Percentiles rank a stretch among this genome's conserved stretches.
These are phyloP conservation scores for Drosophila planitibia DNA, from an alignment of 2,888 invertebrate species.

Conservation along the genomic window DNA sequence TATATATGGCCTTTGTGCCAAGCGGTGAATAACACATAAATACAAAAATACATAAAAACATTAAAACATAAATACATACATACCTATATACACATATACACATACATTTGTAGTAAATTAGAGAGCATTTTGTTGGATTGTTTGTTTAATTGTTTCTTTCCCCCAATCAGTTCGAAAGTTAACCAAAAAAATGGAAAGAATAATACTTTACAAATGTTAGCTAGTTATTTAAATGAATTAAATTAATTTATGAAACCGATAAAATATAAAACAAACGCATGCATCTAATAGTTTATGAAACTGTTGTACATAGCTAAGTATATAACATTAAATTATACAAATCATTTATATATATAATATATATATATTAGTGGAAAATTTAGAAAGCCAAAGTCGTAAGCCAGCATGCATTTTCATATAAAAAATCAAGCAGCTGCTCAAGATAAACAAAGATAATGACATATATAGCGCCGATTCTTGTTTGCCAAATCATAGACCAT, in stretches of 20 bases:
- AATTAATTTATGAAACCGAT: conserved; percentile 57
- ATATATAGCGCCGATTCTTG: conserved; percentile 48
- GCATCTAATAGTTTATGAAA: conserved; percentile 74
- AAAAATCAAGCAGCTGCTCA: conserved; percentile 38
- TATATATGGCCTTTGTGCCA: conserved; percentile 55
- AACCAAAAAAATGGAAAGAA: conserved; percentile 12
- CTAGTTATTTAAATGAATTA: conserved; percentile 77
- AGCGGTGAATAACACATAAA: conserved; percentile 28
- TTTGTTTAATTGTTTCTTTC: conserved; percentile 49
- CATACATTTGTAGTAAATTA: conserved; percentile 48
- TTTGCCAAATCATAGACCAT: conserved; percentile 47
- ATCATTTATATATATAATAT: conserved; percentile 36
- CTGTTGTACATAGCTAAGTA: conserved; percentile 75
- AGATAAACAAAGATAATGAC: conserved; percentile 18
- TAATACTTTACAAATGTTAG: conserved; percentile 69
- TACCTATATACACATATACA: conserved; percentile 25
- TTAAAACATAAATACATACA: conserved; percentile 14
- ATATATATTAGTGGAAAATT: conserved; percentile 46
- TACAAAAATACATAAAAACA: conserved; percentile 16
- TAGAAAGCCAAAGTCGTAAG: conserved; percentile 73
- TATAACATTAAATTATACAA: conserved; percentile 44
- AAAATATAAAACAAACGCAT: conserved; percentile 35
- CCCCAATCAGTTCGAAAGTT: conserved; percentile 52
- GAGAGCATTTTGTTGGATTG: conserved; percentile 62
- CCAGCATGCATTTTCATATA: conserved; percentile 78